Conservation (phyloP, 2,113 vertebrate species). For the Lophius piscatorius region DNA sequence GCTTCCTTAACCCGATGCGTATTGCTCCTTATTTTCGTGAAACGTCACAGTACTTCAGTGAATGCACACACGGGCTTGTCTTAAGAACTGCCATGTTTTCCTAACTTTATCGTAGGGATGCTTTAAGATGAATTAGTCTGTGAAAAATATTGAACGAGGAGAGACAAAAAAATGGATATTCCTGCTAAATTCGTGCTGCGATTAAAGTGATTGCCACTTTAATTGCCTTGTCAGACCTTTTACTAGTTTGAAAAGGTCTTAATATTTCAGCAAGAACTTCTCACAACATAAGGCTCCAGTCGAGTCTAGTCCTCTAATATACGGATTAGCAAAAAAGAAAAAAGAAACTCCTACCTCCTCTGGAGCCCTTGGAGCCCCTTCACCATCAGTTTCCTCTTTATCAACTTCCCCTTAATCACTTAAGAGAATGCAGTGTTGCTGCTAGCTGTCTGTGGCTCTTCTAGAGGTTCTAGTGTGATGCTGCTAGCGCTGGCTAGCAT, state of each 20-base stretch:
- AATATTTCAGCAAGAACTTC: neutral
- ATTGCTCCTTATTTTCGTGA: neutral
- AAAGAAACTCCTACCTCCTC: too few relatives aligned
- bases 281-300: neutral
- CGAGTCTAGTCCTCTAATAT: neutral
- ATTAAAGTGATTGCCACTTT: slow-evolving; percentile 16
- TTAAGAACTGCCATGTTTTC: neutral
- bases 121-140: slow-evolving; percentile 34
- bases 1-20: neutral
- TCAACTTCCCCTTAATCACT: too few relatives aligned
- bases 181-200: slow-evolving; percentile 5
- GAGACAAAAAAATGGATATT: slow-evolving; percentile 52
- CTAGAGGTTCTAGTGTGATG: too few relatives aligned
- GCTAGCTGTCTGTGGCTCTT: too few relatives aligned
- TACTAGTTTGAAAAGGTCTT: slow-evolving; percentile 13
- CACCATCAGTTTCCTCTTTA: too few relatives aligned
- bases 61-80: slow-evolving; percentile 5
- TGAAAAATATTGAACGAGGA: slow-evolving; percentile 38
- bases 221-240: slow-evolving; percentile 40
- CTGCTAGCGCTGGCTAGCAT: too few relatives aligned
- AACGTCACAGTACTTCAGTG: neutral
- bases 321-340: too few relatives aligned
- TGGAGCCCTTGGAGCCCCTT: too few relatives aligned
- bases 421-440: too few relatives aligned
- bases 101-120: neutral